These are phyloP conservation scores for Amphipoea oculea DNA, from an alignment of 2,888 invertebrate species.

Conservation along the genomic window DNA sequence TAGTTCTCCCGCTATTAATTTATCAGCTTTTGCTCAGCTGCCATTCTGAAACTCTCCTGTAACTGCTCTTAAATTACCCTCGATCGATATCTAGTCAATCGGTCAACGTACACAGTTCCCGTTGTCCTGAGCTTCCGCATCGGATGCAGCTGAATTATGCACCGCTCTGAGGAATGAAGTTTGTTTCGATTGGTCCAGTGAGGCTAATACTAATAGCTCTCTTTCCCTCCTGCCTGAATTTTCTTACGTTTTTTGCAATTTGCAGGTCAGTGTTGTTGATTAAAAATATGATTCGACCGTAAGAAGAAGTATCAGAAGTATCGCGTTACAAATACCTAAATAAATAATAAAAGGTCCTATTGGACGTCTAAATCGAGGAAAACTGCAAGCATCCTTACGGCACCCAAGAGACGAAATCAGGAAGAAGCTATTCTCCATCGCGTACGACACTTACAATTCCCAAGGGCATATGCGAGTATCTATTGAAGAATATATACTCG, in stretches of 20 bases:
- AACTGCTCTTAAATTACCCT: constrained; percentile 24
- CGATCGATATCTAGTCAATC: constrained; percentile 36
- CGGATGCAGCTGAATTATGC: constrained; percentile 25
- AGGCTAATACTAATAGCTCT: constrained; percentile 12
- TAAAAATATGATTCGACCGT: too few relatives aligned
- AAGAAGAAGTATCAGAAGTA: not conserved
- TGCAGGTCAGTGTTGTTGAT: too few relatives aligned
- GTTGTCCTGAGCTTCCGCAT: constrained; percentile 20
- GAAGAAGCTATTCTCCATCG: not conserved
- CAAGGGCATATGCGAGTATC: not conserved
- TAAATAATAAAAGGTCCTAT: not conserved
- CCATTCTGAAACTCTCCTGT: not conserved
- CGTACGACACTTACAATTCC: not conserved
- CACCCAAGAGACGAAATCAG: not conserved
- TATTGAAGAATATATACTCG: constrained; percentile 12
- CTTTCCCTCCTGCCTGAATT: not conserved
- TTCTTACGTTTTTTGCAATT: too few relatives aligned
- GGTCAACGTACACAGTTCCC: constrained; percentile 30
- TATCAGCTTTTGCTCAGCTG: not conserved
- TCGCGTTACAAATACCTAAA: too few relatives aligned
- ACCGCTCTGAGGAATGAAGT: constrained; percentile 1
- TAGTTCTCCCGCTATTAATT: not conserved
- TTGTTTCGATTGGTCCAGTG: constrained; percentile 25
- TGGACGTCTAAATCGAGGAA: not conserved
- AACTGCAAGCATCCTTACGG: not conserved